Evolutionary conservation across 1,140 invertebrate species (phyloP).

Genomic region (Drosophila triauraria): DNA sequence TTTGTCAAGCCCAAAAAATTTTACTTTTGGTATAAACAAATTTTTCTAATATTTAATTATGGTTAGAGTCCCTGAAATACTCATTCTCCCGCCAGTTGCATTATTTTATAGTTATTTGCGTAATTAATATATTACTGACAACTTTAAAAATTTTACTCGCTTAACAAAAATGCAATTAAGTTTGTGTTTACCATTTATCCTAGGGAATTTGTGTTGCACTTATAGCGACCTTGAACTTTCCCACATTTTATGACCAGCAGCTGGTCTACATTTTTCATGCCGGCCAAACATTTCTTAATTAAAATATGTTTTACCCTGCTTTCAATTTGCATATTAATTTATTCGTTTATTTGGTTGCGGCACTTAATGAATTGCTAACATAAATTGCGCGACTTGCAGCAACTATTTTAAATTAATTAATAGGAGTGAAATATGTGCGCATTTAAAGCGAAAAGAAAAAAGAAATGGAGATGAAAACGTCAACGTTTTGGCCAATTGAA

Average conservation of each 20-base stretch:
- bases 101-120: neutral
- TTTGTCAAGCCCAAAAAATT: constrained; percentile 18
- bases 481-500: constrained; percentile 67
- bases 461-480: constrained; percentile 33
- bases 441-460: constrained; percentile 25
- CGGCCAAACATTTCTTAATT: constrained; percentile 40
- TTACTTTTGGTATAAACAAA: neutral
- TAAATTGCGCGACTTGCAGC: constrained; percentile 40
- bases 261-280: constrained; percentile 8
- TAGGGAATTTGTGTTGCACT: neutral
- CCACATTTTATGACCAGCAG: neutral
- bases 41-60: neutral
- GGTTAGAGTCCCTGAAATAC: neutral
- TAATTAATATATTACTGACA: too few relatives aligned
- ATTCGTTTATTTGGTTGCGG: constrained; percentile 10
- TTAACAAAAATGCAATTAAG: neutral
- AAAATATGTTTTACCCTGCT: constrained; percentile 39
- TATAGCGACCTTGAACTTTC: constrained; percentile 12
- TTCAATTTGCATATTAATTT: constrained; percentile 28
- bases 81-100: too few relatives aligned
- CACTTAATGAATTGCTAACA: constrained; percentile 60
- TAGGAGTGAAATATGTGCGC: constrained; percentile 49
- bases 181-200: neutral
- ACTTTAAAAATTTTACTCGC: too few relatives aligned
- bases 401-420: constrained; percentile 70